These are phyloP conservation scores for Phalacrocorax pelagicus DNA, from an alignment of 2,113 vertebrate species.

Conservation along the genomic window DNA sequence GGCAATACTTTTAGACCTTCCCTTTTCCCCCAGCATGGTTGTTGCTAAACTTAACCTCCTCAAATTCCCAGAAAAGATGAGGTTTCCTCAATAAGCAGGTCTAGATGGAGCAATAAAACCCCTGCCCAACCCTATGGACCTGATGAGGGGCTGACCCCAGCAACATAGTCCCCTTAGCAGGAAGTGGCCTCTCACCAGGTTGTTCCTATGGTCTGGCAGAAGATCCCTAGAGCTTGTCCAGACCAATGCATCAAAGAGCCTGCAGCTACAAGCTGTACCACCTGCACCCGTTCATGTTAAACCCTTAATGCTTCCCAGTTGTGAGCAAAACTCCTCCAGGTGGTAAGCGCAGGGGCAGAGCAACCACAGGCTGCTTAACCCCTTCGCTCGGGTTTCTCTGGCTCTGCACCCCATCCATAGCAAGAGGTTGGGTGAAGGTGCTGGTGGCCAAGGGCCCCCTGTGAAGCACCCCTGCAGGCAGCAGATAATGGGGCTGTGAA, in stretches of 20 bases:
- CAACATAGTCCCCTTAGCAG: neutral
- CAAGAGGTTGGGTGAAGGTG: neutral
- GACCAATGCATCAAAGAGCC: neutral
- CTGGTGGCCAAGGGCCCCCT: neutral
- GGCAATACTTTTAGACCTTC: neutral
- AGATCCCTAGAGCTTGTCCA: neutral
- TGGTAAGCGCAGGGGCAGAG: neutral
- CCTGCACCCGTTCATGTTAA: neutral
- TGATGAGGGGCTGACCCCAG: too few relatives aligned
- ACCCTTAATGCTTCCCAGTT: conserved; percentile 5
- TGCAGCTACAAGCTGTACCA: neutral
- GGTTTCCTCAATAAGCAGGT: neutral
- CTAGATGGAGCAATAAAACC: neutral
- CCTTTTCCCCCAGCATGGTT: neutral
- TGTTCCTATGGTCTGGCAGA: neutral
- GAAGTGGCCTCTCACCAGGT: neutral
- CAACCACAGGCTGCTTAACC: conserved; percentile 1
- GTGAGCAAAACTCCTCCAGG: neutral
- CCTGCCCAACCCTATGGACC: neutral
- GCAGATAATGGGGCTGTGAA: neutral
- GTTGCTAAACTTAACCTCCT: neutral
- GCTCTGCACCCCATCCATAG: neutral
- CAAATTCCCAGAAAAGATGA: neutral
- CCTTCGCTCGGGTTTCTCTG: neutral
- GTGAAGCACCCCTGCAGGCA: neutral